phyloP scores from a whole-genome alignment of 2,113 vertebrate genomes.

The Notarius quadriscutis region DNA sequence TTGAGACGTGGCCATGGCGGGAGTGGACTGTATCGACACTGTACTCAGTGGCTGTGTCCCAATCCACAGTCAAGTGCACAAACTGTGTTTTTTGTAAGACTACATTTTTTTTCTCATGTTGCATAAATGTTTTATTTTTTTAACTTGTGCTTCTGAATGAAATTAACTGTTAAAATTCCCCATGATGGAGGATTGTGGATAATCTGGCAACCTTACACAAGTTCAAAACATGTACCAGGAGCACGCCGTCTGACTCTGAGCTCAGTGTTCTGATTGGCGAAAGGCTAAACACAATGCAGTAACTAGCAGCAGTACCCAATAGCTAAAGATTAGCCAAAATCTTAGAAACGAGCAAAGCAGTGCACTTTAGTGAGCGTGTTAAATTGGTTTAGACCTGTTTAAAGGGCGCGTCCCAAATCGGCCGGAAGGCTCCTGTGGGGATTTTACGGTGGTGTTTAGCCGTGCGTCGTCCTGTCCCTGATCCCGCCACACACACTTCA shows the following conservation, averaged over 20 bases:
- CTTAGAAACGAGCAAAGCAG: background rate
- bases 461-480: slow-evolving; percentile 11
- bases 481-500: slow-evolving; percentile 30
- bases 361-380: background rate
- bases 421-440: slow-evolving; percentile 69
- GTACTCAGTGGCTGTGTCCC: background rate
- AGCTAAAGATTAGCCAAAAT: background rate
- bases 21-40: background rate
- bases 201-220: background rate
- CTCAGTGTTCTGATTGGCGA: background rate
- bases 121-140: no score
- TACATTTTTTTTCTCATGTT: no score
- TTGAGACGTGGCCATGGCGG: background rate
- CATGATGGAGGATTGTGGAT: background rate
- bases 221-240: background rate
- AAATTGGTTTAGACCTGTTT: slow-evolving; percentile 64
- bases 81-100: no score
- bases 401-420: slow-evolving; percentile 72
- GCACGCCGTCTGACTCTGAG: background rate
- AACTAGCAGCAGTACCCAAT: background rate
- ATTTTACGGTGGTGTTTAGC: slow-evolving; percentile 45
- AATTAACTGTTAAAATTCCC: background rate
- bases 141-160: no score
- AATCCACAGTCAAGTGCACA: no score
- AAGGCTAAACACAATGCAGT: background rate